Base-by-base conservation (phyloP, 1,140 invertebrate species). In the Ceratosolen fusciceps region DNA sequence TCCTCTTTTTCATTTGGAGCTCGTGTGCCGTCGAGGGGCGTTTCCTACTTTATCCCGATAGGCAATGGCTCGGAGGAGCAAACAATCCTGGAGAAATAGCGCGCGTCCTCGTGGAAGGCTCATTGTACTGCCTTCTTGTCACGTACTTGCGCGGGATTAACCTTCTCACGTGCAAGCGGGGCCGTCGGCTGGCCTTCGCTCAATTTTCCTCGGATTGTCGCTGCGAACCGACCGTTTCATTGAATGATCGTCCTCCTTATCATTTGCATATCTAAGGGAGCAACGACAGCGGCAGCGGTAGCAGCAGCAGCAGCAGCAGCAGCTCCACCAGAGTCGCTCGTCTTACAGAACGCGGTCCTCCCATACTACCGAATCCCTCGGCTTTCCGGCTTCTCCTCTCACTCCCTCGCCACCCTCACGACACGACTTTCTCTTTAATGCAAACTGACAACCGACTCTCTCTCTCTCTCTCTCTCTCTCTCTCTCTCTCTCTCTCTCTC, bases 41-140 rank as follows among this genome's bases (percentile, higher is more conserved):
- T 9, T 12, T 19, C 60, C 9, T 37, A 4, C 34, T 65, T n/a
- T n/a, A 34, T 60, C 14, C 29, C 9, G 1, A 24, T 16, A 29
- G 7, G 29, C 12, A 10, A 16, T 12, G 14, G 29, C 9, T 31
- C 1, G 3, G 26, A 26, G 14, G 58, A 60, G 26, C 58, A 31
- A 34, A 60, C 14, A 60, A 60, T 60, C 58, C 12, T 16, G 14
- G 60, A 37, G 60, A 65, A 65, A 65, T 19, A 10, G 19, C 9
- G 19, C 31, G 12, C 5, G 60, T n/a, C n/a, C n/a, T n/a, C 31
- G n/a, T n/a, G 60, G 19, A n/a, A 7, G 10, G 60, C 60, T 34
- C 31, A 65, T 65, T 65, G 34, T 65, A 37, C 60, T 65, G 31
- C 1, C 26, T 65, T 37, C 60, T 37, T 65, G 31, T 65, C 60